These are phyloP conservation scores for Pseudorhiza aurosa DNA, from an alignment of 30 jellyfish, hydroid and myxozoan genomes.

Conservation along the genomic window DNA sequence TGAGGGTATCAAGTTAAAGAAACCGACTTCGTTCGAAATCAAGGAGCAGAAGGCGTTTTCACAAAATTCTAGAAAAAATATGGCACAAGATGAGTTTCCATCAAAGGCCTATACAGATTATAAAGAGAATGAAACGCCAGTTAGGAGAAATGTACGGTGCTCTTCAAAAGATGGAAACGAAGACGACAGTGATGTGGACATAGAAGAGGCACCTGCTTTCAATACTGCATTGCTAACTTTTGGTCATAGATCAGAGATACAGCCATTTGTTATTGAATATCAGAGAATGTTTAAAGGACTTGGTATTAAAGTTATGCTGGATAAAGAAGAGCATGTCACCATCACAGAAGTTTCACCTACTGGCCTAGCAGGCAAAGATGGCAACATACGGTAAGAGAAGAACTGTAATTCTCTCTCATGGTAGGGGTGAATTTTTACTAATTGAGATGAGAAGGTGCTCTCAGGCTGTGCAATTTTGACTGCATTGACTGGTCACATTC, in stretches of 20 bases:
- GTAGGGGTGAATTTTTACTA: too few relatives aligned
- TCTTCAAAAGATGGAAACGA: constrained; percentile 5
- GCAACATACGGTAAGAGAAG: constrained; percentile 85
- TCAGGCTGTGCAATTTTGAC: too few relatives aligned
- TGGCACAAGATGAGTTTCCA: background rate
- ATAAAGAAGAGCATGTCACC: constrained; percentile 84
- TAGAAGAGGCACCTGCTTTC: constrained; percentile 9
- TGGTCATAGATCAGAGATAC: constrained; percentile 73
- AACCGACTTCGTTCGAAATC: constrained; percentile 24
- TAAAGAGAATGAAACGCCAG: constrained; percentile 9
- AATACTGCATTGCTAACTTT: constrained; percentile 47
- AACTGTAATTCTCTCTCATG: too few relatives aligned
- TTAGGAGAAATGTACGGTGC: background rate
- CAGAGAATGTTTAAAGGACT: constrained; percentile 76
- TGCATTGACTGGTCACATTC: too few relatives aligned
- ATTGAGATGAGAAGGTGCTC: too few relatives aligned
- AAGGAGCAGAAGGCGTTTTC: constrained; percentile 24
- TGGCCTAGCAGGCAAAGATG: constrained; percentile 84
- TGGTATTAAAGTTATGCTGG: constrained; percentile 95
- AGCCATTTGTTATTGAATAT: constrained; percentile 88
- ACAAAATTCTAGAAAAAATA: background rate
- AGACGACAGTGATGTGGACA: constrained; percentile 36
- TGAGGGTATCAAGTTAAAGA: constrained; percentile 22
- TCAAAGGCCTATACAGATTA: background rate
- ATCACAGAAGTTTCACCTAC: constrained; percentile 74